These are phyloP conservation scores for Dynastes maya DNA, from an alignment of 2,888 invertebrate species.

Conservation along the genomic window DNA sequence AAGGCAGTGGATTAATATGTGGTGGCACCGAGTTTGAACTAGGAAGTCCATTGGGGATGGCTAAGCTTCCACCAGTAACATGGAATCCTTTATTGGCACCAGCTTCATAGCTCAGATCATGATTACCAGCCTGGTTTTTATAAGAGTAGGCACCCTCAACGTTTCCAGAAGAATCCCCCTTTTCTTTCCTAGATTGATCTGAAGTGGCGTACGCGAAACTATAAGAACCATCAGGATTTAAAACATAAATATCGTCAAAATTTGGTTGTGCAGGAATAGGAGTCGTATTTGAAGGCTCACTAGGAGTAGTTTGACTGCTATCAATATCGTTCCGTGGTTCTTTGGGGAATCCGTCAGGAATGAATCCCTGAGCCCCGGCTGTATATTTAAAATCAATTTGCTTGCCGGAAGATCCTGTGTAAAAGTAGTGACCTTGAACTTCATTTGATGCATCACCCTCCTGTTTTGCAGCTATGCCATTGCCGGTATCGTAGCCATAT, in stretches of 20 bases:
- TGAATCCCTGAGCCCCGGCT: slow-evolving; percentile 64
- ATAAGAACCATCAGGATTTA: slow-evolving; percentile 46
- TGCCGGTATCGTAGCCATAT: slow-evolving; percentile 67
- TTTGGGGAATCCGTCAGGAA: slow-evolving; percentile 57
- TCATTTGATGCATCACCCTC: slow-evolving; percentile 63
- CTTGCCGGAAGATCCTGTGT: slow-evolving; percentile 60
- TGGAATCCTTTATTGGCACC: slow-evolving; percentile 58
- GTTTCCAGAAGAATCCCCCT: slow-evolving; percentile 61
- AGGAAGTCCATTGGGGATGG: slow-evolving; percentile 57
- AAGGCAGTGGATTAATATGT: too few relatives aligned
- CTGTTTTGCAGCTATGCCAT: slow-evolving; percentile 64
- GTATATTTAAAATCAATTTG: slow-evolving; percentile 63
- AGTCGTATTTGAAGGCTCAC: slow-evolving; percentile 49
- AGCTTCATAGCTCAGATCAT: slow-evolving; percentile 58
- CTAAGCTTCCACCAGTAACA: slow-evolving; percentile 66
- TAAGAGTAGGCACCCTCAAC: slow-evolving; percentile 61
- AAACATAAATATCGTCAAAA: slow-evolving; percentile 51
- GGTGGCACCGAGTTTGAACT: too few relatives aligned
- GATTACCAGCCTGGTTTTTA: slow-evolving; percentile 56
- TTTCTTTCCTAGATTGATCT: slow-evolving; percentile 60
- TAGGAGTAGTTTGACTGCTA: slow-evolving; percentile 64
- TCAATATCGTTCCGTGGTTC: slow-evolving; percentile 57
- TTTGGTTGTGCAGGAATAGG: too few relatives aligned
- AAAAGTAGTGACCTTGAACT: slow-evolving; percentile 64
- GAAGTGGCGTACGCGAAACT: slow-evolving; percentile 60